Evolutionary conservation across 2,888 invertebrate species (phyloP), one percentile per base, ranked within the genome.

Genomic region (Enchytraeus crypticus): DNA sequence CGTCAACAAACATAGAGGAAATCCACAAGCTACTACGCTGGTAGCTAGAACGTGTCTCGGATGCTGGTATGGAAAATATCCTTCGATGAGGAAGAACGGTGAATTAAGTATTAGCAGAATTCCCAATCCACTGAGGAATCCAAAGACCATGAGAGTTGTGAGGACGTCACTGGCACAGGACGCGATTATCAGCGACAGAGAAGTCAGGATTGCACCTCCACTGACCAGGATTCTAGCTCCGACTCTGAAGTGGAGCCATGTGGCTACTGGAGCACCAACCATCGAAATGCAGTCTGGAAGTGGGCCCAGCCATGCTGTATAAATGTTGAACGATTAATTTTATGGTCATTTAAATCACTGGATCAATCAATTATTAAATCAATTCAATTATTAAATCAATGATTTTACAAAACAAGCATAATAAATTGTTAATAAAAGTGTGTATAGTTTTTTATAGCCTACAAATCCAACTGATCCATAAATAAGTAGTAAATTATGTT

Each of bases 1-100:
- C n/a, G n/a, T n/a, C n/a, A n/a, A n/a, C n/a, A n/a, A n/a, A 69
- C 69, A 67, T 5, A 69, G 51, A 5, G 69, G 69, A 32, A 64
- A 64, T 8, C 62, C 69, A 34, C 66, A 66, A 46, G 66, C 66
- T 56, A 62, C 64, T 33, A 69, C 58, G 49, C 68, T n/a, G n/a
- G n/a, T n/a, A n/a, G n/a, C n/a, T n/a, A n/a, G n/a, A n/a, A n/a
- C n/a, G n/a, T n/a, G n/a, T 68, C 62, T 51, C 11, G 60, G 65
- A 32, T 69, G 69, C 14, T 65, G 34, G 45, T 62, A 61, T 26
- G 69, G 69, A 53, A 66, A 68, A 56, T 66, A 60, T 26, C 59
- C 59, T 29, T 68, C 68, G 11, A 69, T 56, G 30, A 69, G 59
- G 43, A 51, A 64, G 61, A 64, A 68, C 8, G 69, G 68, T 8